These are phyloP conservation scores for Pampus argenteus DNA, from an alignment of 2,797 vertebrate species.

Conservation along the genomic window DNA sequence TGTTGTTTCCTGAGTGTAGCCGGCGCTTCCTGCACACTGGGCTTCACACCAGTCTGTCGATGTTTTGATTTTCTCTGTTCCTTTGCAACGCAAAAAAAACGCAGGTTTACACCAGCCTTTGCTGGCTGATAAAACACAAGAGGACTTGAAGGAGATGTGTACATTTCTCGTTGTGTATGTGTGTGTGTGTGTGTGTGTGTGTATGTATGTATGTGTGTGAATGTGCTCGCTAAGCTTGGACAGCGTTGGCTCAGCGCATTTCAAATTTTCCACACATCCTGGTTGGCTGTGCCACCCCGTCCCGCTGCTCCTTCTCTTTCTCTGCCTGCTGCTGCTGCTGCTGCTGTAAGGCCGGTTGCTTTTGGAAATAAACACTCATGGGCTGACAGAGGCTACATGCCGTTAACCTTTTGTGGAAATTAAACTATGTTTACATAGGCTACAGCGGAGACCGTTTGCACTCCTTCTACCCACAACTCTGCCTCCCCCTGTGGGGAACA, in stretches of 20 bases:
- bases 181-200: neutral
- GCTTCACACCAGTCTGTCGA: slow-evolving; percentile 41
- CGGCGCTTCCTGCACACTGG: slow-evolving; percentile 64
- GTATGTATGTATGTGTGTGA: slow-evolving; percentile 23
- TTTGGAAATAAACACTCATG: slow-evolving; percentile 16
- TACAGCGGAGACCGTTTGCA: slow-evolving; percentile 31
- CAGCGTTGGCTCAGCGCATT: slow-evolving; percentile 47
- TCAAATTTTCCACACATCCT: slow-evolving; percentile 75
- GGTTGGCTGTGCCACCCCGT: slow-evolving; percentile 56
- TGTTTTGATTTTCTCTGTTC: slow-evolving; percentile 28
- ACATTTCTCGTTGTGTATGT: neutral
- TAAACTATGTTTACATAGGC: slow-evolving; percentile 46
- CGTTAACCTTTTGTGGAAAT: slow-evolving; percentile 64
- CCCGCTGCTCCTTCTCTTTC: slow-evolving; percentile 37
- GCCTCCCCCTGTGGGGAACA: slow-evolving; percentile 69
- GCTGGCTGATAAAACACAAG: neutral
- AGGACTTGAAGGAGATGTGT: neutral
- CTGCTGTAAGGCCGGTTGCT: slow-evolving; percentile 31
- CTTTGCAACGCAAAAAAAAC: neutral
- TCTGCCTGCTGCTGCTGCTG: slow-evolving; percentile 12
- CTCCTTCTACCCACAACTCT: slow-evolving; percentile 35
- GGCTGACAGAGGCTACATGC: slow-evolving; percentile 34
- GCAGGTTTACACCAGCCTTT: neutral
- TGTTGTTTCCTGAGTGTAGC: slow-evolving; percentile 74
- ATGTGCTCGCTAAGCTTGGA: slow-evolving; percentile 32